Percentiles rank a stretch among this genome's conserved stretches.
Conservation (phyloP, 2,797 vertebrate species). For the Falco columbarius region DNA sequence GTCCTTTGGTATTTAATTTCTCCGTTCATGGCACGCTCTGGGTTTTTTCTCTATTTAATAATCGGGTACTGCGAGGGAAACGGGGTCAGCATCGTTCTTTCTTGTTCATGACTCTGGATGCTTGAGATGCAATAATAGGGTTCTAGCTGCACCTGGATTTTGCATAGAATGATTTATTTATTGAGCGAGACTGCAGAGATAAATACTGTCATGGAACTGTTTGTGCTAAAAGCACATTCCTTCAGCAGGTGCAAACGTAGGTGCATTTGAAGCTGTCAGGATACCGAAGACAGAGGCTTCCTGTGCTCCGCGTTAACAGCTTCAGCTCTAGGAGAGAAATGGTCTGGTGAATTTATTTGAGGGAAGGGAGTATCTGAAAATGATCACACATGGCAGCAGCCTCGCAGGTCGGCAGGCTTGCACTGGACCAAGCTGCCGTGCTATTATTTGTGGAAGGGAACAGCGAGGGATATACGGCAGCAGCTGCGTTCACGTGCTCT, state of each 20-base stretch:
- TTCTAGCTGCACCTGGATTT: background rate
- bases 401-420: background rate
- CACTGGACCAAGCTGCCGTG: background rate
- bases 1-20: background rate
- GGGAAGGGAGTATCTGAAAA: background rate
- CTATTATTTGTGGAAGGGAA: background rate
- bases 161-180: background rate
- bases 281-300: background rate
- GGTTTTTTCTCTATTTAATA: background rate
- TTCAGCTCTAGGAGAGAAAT: background rate
- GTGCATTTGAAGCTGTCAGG: background rate
- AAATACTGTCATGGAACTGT: background rate
- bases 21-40: background rate
- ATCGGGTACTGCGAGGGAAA: background rate
- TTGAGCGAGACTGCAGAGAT: background rate
- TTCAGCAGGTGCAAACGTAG: background rate
- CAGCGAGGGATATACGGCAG: accelerated
- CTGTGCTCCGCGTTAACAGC: background rate
- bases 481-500: background rate
- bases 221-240: background rate
- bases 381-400: background rate
- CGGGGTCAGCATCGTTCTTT: background rate
- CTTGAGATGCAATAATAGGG: background rate
- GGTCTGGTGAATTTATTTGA: background rate
- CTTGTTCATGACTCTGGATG: background rate